Percentiles rank a stretch among this genome's conserved stretches.
Evolutionary conservation across 1,140 invertebrate genomes (phyloP).

Genomic region (Lepidurus apus): DNA sequence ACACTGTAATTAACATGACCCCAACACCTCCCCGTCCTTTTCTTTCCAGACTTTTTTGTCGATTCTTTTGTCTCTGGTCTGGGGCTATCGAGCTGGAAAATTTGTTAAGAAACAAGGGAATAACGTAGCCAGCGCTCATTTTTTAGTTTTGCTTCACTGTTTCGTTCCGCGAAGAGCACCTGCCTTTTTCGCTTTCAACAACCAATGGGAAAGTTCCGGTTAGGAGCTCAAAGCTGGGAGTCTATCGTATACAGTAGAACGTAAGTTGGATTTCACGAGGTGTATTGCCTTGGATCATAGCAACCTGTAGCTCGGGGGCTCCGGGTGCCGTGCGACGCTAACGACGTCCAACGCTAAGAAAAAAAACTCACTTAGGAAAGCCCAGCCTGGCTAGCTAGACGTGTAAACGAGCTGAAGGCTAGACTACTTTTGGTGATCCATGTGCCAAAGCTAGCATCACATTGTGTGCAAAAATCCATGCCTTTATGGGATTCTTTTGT

Average conservation of each 20-base stretch:
- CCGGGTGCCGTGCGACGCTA: neutral
- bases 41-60: neutral
- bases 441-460: neutral
- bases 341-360: neutral
- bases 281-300: conserved; percentile 9
- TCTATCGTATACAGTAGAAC: neutral
- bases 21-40: neutral
- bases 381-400: neutral
- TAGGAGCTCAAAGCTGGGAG: neutral
- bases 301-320: neutral
- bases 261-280: conserved; percentile 1
- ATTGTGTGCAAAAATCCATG: neutral
- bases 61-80: conserved; percentile 1
- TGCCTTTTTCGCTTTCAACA: neutral
- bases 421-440: neutral
- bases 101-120: conserved; percentile 2
- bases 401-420: neutral
- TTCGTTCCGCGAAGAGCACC: conserved; percentile 8
- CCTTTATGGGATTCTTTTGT: no score
- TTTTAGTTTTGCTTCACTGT: neutral
- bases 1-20: conserved; percentile 3
- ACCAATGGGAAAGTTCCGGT: neutral
- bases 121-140: neutral
- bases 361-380: neutral
- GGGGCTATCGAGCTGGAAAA: neutral